phyloP scores from a whole-genome alignment of 1,140 invertebrate genomes.

The Drosophila ercepeae region DNA sequence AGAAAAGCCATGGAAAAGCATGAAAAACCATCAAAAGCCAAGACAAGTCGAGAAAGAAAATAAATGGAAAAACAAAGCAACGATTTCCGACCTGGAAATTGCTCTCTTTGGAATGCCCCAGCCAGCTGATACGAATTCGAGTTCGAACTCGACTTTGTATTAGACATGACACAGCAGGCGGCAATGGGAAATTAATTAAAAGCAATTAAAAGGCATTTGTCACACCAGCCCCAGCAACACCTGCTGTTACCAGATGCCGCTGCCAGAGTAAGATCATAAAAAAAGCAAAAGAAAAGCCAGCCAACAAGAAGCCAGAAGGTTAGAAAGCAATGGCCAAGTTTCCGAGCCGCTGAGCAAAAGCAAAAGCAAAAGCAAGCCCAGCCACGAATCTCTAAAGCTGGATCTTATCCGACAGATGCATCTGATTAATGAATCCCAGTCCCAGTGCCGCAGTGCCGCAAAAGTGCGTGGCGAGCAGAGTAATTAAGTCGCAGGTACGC shows the following conservation, averaged over 20 bases:
- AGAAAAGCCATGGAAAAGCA: slow-evolving; percentile 18
- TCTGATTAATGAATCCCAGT: slow-evolving; percentile 81
- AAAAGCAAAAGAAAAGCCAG: neutral
- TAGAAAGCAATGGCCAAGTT: slow-evolving; percentile 31
- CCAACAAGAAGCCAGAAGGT: neutral
- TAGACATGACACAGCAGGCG: slow-evolving; percentile 43
- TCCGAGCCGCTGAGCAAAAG: slow-evolving; percentile 37
- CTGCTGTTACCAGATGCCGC: slow-evolving; percentile 14
- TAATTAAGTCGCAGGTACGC: slow-evolving; percentile 59
- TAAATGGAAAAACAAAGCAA: neutral
- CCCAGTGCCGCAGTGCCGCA: no score
- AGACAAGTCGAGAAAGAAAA: neutral
- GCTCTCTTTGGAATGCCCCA: slow-evolving; percentile 8
- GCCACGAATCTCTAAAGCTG: slow-evolving; percentile 16
- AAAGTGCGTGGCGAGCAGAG: slow-evolving; percentile 72
- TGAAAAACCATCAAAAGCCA: no score
- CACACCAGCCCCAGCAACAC: slow-evolving; percentile 36
- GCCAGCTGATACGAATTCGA: neutral
- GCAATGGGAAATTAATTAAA: slow-evolving; percentile 60
- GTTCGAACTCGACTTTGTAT: slow-evolving; percentile 5
- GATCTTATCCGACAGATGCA: slow-evolving; percentile 77
- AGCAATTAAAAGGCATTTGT: slow-evolving; percentile 69
- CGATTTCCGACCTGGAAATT: slow-evolving; percentile 28
- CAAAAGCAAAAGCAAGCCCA: no score
- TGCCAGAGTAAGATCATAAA: neutral